phyloP scores from a whole-genome alignment of 53 echinoderm and acorn worm species.

The Arbacia lixula region DNA sequence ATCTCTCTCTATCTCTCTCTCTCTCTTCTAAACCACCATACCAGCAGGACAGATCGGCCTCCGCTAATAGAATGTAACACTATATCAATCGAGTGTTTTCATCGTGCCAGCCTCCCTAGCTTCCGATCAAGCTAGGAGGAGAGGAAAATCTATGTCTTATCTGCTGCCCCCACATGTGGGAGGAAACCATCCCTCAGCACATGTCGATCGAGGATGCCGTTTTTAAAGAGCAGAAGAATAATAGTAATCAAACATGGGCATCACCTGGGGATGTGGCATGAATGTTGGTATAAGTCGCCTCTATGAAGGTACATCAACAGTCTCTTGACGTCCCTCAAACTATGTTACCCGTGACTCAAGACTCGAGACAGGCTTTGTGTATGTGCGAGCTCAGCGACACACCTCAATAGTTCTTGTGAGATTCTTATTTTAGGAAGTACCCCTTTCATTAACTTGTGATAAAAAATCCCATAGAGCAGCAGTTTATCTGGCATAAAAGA shows the following conservation, averaged over 20 bases:
- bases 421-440: no score
- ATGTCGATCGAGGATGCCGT: constrained; percentile 14
- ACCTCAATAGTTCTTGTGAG: no score
- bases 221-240: constrained; percentile 34
- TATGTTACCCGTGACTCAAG: no score
- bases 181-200: constrained; percentile 44
- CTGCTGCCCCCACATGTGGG: constrained; percentile 6
- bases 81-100: constrained; percentile 34
- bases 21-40: background rate
- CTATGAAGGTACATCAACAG: no score
- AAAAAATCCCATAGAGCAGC: no score
- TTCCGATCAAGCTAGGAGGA: constrained; percentile 45
- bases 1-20: background rate
- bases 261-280: constrained; percentile 34
- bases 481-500: no score
- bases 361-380: no score
- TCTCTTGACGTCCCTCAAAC: no score
- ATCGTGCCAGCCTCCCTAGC: constrained; percentile 27
- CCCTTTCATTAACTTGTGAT: no score
- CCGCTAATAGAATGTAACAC: background rate
- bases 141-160: constrained; percentile 57
- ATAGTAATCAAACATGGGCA: constrained; percentile 1
- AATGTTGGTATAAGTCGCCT: no score
- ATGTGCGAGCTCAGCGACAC: no score
- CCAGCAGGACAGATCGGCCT: background rate